A percentile compares a stretch with the other conserved stretches of the same genome.
These are phyloP conservation scores for Cavia aperea DNA, from an alignment of 2,113 vertebrate genomes.

Conservation along the genomic window DNA sequence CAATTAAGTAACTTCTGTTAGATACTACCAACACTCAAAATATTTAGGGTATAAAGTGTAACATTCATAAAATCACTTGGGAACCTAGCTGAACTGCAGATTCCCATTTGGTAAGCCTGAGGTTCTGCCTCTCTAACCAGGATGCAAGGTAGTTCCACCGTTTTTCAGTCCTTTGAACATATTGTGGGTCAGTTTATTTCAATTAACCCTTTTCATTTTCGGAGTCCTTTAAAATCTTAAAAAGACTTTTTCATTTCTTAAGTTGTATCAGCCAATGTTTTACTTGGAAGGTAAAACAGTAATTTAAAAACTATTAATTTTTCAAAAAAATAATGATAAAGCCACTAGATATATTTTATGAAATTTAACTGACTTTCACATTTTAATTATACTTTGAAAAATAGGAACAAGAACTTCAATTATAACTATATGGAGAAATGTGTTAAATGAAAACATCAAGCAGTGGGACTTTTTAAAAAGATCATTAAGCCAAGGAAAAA, in stretches of 20 bases:
- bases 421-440: not conserved
- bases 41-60: not conserved
- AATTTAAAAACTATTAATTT: not conserved
- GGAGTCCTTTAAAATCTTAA: not conserved
- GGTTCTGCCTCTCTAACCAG: not conserved
- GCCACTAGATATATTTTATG: not conserved
- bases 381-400: constrained; percentile 31
- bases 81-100: not conserved
- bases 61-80: not conserved
- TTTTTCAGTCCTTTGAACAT: not conserved
- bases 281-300: constrained; percentile 3
- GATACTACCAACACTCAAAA: not conserved
- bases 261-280: not conserved
- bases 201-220: not conserved
- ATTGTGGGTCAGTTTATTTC: not conserved
- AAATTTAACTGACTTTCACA: not conserved
- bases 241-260: constrained; percentile 4
- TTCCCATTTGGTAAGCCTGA: not conserved
- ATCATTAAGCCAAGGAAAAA: constrained; percentile 25
- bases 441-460: not conserved
- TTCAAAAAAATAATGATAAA: constrained; percentile 7
- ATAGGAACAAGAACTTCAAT: constrained; percentile 5
- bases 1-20: not conserved
- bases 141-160: not conserved
- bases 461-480: not conserved